Evolutionary conservation across 2,797 vertebrate genomes (phyloP).

Genomic region (Anguilla pacifica): DNA sequence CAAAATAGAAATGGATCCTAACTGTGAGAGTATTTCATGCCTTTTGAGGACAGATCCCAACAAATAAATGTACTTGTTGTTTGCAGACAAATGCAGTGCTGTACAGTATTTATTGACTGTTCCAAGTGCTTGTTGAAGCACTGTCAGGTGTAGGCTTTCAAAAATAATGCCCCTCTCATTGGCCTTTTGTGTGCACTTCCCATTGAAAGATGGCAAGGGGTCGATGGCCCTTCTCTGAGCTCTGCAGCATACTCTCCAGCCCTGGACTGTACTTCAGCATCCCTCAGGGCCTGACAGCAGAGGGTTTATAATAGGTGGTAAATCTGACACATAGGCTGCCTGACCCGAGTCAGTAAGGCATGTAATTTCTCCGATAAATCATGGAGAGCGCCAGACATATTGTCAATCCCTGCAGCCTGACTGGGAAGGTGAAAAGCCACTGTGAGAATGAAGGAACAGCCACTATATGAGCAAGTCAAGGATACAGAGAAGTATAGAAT

Average conservation of each 20-base stretch:
- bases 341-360: conserved; percentile 23
- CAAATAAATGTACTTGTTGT: not conserved
- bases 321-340: conserved; percentile 25
- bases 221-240: not conserved
- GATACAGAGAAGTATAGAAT: not conserved
- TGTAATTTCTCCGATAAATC: conserved; percentile 31
- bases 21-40: conserved; percentile 16
- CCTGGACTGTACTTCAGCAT: not conserved
- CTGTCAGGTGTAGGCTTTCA: not conserved
- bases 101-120: not conserved
- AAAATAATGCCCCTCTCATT: not conserved
- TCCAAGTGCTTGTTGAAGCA: not conserved
- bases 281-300: conserved; percentile 21
- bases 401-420: conserved; percentile 21
- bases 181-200: not conserved
- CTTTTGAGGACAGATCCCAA: not conserved
- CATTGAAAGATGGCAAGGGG: not conserved
- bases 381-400: conserved; percentile 34
- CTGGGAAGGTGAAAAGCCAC: not conserved
- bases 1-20: conserved; percentile 31
- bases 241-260: not conserved
- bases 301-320: conserved; percentile 29
- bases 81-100: too few relatives aligned
- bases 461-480: not conserved
- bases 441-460: conserved; percentile 6